phyloP scores from a whole-genome alignment of 2,888 invertebrate species.

The Caenorhabditis imperialis region DNA sequence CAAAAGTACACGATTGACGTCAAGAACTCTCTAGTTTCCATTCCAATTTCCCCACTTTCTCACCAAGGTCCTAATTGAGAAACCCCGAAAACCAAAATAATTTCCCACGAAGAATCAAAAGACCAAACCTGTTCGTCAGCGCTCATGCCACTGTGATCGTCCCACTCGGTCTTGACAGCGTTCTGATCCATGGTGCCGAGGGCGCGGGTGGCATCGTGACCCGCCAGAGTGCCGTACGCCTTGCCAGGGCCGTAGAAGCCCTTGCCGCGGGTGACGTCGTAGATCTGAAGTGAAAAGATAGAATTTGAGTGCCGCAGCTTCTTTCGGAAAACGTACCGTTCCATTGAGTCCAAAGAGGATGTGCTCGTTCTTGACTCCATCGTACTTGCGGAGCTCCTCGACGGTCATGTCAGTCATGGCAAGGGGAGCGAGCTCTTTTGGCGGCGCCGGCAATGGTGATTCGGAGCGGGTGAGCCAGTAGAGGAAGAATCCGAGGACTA shows the following conservation, averaged over 20 bases:
- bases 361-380: slow-evolving; percentile 74
- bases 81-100: no score
- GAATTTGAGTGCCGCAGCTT: neutral
- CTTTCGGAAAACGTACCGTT: slow-evolving; percentile 57
- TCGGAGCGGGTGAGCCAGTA: slow-evolving; percentile 67
- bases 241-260: slow-evolving; percentile 75
- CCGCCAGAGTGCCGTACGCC: slow-evolving; percentile 71
- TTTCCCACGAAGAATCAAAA: neutral
- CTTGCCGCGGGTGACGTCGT: slow-evolving; percentile 73
- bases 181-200: slow-evolving; percentile 73
- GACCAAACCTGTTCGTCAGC: slow-evolving; percentile 45
- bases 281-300: slow-evolving; percentile 65
- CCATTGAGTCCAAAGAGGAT: slow-evolving; percentile 73
- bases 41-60: no score
- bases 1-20: no score
- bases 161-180: slow-evolving; percentile 69
- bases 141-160: slow-evolving; percentile 67
- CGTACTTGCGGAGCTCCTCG: slow-evolving; percentile 71
- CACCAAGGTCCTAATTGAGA: no score
- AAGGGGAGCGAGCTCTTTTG: slow-evolving; percentile 58
- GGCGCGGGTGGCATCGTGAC: slow-evolving; percentile 76
- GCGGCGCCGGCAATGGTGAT: slow-evolving; percentile 57
- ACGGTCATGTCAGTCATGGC: slow-evolving; percentile 74
- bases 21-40: no score
- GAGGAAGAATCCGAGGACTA: slow-evolving; percentile 71